phyloP scores from a whole-genome alignment of 2,888 invertebrate species.

The Seira musarum region DNA sequence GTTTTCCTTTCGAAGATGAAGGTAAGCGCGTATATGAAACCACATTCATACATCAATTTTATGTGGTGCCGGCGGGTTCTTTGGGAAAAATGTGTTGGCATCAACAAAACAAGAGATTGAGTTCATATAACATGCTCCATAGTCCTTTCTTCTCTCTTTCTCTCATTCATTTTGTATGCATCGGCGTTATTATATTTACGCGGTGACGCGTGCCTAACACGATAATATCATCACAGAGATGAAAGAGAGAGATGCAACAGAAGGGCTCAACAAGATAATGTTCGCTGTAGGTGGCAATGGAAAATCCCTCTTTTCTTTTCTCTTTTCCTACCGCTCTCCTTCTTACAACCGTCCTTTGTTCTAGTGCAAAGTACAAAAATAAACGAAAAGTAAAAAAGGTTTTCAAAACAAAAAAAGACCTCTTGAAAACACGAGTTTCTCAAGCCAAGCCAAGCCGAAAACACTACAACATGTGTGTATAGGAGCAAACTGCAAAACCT shows the following conservation, averaged over 20 bases:
- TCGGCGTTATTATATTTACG: slow-evolving; percentile 15
- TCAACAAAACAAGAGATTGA: slow-evolving; percentile 11
- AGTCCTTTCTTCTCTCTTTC: slow-evolving; percentile 5
- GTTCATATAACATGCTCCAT: neutral
- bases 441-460: no score
- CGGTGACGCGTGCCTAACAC: slow-evolving; percentile 37
- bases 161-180: slow-evolving; percentile 7
- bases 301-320: slow-evolving; percentile 3
- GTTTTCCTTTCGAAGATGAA: neutral
- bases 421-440: no score
- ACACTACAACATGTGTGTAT: no score
- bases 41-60: neutral
- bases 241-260: slow-evolving; percentile 27
- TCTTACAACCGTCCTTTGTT: slow-evolving; percentile 12
- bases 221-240: slow-evolving; percentile 30
- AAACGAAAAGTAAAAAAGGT: no score
- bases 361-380: no score
- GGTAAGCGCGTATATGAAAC: neutral
- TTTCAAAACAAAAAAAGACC: no score
- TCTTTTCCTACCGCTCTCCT: neutral
- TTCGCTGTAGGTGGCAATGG: slow-evolving; percentile 34
- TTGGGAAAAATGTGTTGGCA: slow-evolving; percentile 6
- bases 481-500: no score
- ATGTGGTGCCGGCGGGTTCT: slow-evolving; percentile 28
- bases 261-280: slow-evolving; percentile 23